Conservation (phyloP, 2,888 invertebrate genomes). For the Epinotia ramella region DNA sequence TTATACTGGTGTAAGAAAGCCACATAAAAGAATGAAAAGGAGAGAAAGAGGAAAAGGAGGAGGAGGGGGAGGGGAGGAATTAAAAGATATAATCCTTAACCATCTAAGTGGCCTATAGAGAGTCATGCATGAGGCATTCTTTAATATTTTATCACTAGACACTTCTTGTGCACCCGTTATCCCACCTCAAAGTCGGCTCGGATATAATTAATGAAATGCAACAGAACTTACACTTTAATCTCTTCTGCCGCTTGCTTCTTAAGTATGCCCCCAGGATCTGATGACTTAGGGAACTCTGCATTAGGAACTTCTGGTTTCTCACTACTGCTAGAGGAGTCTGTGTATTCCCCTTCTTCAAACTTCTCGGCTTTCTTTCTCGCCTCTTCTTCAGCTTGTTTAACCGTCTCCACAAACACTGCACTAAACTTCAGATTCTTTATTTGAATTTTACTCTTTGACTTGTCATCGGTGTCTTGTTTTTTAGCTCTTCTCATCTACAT, state of each 20-base stretch:
- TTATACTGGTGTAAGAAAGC: too few relatives aligned
- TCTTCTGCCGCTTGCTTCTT: conserved; percentile 80
- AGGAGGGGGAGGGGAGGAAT: too few relatives aligned
- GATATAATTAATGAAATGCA: neutral
- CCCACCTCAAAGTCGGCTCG: too few relatives aligned
- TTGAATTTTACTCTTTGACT: conserved; percentile 85
- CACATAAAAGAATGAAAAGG: too few relatives aligned
- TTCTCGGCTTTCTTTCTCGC: conserved; percentile 86
- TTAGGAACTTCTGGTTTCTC: conserved; percentile 69
- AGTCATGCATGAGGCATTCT: too few relatives aligned
- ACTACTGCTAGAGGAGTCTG: conserved; percentile 76
- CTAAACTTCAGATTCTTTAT: conserved; percentile 89
- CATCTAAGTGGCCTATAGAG: too few relatives aligned
- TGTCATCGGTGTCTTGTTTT: conserved; percentile 70
- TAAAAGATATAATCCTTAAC: too few relatives aligned
- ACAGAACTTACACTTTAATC: conserved; percentile 76
- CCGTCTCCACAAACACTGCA: conserved; percentile 87
- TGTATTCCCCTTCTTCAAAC: conserved; percentile 87
- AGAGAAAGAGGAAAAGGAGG: too few relatives aligned
- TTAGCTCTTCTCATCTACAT: too few relatives aligned
- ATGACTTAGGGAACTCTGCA: conserved; percentile 77
- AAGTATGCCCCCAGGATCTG: conserved; percentile 79
- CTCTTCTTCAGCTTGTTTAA: conserved; percentile 87
- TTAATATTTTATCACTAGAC: too few relatives aligned
- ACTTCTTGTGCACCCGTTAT: too few relatives aligned